phyloP scores from a whole-genome alignment of 64 coral and sea anemone genomes.

The Pocillopora damicornis region DNA sequence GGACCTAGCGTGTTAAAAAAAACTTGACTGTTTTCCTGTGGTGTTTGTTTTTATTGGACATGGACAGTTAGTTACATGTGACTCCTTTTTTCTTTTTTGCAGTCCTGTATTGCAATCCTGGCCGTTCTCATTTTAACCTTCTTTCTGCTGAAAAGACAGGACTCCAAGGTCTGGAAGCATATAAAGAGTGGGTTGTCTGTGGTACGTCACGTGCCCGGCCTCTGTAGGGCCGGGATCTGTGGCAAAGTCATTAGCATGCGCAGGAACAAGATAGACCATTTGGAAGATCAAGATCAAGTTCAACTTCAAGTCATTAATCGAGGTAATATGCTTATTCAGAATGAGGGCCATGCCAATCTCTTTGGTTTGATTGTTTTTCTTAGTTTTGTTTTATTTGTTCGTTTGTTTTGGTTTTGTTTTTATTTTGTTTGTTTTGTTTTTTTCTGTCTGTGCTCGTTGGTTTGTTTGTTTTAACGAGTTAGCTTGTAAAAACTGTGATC shows the following conservation, averaged over 20 bases:
- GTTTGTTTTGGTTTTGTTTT: too few species aligned
- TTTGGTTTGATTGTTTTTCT: too few species aligned
- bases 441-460: too few species aligned
- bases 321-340: neutral
- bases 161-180: constrained; percentile 58
- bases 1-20: too few species aligned
- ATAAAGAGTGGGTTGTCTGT: constrained; percentile 27
- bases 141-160: constrained; percentile 79
- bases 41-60: neutral
- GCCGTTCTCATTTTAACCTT: constrained; percentile 46
- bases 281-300: neutral
- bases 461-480: too few species aligned
- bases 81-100: neutral
- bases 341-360: too few species aligned
- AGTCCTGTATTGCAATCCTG: constrained; percentile 84
- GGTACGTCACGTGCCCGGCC: neutral
- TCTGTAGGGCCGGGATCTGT: neutral
- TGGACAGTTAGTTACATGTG: neutral
- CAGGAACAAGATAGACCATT: neutral
- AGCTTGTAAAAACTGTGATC: too few species aligned
- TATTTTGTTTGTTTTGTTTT: too few species aligned
- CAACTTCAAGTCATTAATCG: neutral
- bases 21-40: too few species aligned
- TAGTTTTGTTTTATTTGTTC: too few species aligned
- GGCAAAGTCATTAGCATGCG: neutral